Evolutionary conservation across 1,140 invertebrate genomes (phyloP).

Genomic region (Riptortus pedestris): DNA sequence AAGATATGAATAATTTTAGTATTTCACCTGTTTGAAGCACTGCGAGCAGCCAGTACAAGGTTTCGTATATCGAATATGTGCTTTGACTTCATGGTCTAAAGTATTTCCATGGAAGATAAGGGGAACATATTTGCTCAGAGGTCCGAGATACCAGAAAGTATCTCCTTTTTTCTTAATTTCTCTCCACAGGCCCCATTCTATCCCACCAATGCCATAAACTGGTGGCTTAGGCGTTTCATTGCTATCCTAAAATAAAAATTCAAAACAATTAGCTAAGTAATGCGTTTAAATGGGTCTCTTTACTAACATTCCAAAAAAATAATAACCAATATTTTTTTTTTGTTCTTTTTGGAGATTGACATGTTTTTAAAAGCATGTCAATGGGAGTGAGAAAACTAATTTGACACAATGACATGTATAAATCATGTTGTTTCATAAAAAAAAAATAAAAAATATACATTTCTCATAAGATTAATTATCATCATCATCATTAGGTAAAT

Average conservation of each 20-base stretch:
- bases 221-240: slow-evolving; percentile 41
- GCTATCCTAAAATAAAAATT: neutral
- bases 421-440: no score
- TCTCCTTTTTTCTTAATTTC: slow-evolving; percentile 62
- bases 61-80: slow-evolving; percentile 57
- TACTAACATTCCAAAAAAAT: no score
- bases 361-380: no score
- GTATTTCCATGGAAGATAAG: slow-evolving; percentile 44
- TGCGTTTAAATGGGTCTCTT: no score
- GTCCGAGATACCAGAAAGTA: slow-evolving; percentile 80
- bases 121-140: slow-evolving; percentile 56
- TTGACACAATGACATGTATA: no score
- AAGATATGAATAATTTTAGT: no score
- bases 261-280: neutral
- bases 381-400: no score
- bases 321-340: no score
- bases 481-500: no score
- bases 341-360: no score
- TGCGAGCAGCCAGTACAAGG: slow-evolving; percentile 76
- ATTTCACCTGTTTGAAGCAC: slow-evolving; percentile 46
- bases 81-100: slow-evolving; percentile 52
- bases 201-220: slow-evolving; percentile 62
- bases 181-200: slow-evolving; percentile 75
- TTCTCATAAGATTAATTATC: no score
- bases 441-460: no score